phyloP scores from a whole-genome alignment of 2,113 vertebrate genomes.

The Conger conger region DNA sequence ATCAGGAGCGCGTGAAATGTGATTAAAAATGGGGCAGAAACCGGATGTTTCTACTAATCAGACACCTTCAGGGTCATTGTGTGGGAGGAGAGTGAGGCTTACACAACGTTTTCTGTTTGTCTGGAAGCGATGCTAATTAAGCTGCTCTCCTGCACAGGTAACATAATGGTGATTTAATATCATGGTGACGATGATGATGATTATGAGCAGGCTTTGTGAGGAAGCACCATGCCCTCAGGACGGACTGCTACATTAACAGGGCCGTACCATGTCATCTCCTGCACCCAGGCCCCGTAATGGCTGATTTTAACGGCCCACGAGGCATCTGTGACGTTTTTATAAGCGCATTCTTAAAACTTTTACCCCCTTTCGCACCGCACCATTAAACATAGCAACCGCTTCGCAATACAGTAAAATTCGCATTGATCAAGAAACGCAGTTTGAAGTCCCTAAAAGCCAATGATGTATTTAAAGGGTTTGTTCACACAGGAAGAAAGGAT shows the following conservation, averaged over 20 bases:
- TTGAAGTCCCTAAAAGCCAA: background rate
- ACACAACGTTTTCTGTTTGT: background rate
- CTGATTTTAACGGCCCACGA: background rate
- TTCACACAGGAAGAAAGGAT: no score
- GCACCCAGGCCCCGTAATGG: background rate
- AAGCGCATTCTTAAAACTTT: background rate
- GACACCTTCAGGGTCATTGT: conserved; percentile 36
- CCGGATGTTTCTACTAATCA: conserved; percentile 38
- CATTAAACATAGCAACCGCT: background rate
- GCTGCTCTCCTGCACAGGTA: background rate
- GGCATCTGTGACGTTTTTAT: background rate
- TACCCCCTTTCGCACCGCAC: no score
- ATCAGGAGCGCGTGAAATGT: conserved; percentile 63
- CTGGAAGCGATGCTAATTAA: background rate
- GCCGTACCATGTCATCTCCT: background rate
- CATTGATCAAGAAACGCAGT: background rate
- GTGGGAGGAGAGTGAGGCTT: background rate
- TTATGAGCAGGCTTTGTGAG: background rate
- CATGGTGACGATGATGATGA: background rate
- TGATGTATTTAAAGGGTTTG: background rate
- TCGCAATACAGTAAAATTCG: background rate
- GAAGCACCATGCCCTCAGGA: background rate
- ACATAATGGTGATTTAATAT: background rate
- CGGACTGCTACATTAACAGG: background rate
- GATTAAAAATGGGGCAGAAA: conserved; percentile 61